Base-by-base conservation (phyloP, 2,797 vertebrate genomes). In the Graptemys geographica region DNA sequence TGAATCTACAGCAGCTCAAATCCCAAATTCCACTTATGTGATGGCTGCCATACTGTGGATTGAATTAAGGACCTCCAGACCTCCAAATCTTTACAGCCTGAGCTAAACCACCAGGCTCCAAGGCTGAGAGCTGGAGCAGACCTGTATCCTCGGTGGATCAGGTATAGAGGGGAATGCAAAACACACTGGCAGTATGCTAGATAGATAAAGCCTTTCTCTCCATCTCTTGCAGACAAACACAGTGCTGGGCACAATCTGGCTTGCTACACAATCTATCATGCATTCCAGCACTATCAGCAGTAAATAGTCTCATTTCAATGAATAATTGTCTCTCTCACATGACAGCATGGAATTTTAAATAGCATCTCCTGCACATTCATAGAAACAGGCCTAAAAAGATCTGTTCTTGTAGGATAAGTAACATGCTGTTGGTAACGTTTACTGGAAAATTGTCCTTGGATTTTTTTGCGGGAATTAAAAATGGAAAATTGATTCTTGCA, bases 311-410 rank as follows among this genome's bases (percentile, higher is more conserved):
- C 83, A 92, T 94, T 96, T 97, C 96, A 94, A 88, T 94, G 88
- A 92, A 92, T 95, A 95, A 95, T 92, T 96, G 93, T 96, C 92
- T 88, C 95, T 94, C 83, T 87, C 79, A 93, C 57, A 51, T 84
- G 86, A 95, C 95, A 97, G 95, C 94, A 97, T 96, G 95, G 87
- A 95, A 95, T 96, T 87, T 97, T 92, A 97, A 97, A 96, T 96
- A 96, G 95, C 69, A 96, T 96, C 95, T 97, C 95, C 95, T 94
- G 92, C 89, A 89, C 94, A 94, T 92, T 90, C 94, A 95, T 28
- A 95, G 84, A 95, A 95, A 96, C 21, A 52, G 72, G 28, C 79
- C 62, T 93, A 90, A 44, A 79, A 90, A 91, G n/a, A 91, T 91
- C 79, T 69, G 79, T 87, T 93, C 92, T 96, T 55, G 83, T 6